Percentiles rank a stretch among this genome's conserved stretches.
phyloP scores from a whole-genome alignment of 2,797 vertebrate genomes.

The Danio tinwini region DNA sequence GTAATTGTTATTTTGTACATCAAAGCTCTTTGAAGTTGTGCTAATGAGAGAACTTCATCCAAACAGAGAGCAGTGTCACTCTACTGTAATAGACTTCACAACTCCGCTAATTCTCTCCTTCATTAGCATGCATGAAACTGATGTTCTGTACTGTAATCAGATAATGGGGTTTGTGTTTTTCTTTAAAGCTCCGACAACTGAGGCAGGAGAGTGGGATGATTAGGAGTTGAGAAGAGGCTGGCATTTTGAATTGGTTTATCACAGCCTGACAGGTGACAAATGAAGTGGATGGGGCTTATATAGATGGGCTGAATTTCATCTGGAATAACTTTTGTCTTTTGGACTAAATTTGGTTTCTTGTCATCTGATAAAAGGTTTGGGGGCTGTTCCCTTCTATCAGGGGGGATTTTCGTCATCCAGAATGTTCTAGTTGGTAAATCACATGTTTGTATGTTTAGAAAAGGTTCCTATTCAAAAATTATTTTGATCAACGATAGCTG shows the following conservation, averaged over 20 bases:
- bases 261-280: slow-evolving; percentile 16
- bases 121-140: slow-evolving; percentile 44
- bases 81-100: slow-evolving; percentile 40
- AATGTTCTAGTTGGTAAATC: background rate
- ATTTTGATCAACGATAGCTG: background rate
- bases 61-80: slow-evolving; percentile 25
- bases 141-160: slow-evolving; percentile 46
- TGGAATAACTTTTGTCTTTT: background rate
- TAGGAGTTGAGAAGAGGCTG: slow-evolving; percentile 27
- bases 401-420: slow-evolving; percentile 1
- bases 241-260: slow-evolving; percentile 22
- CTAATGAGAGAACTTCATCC: slow-evolving; percentile 25
- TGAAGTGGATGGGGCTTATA: slow-evolving; percentile 1
- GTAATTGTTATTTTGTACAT: slow-evolving; percentile 33
- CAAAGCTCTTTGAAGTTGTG: slow-evolving; percentile 21
- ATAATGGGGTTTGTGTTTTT: slow-evolving; percentile 41
- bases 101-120: slow-evolving; percentile 39
- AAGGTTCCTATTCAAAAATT: background rate
- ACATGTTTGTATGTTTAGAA: background rate
- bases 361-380: slow-evolving; percentile 5
- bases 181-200: slow-evolving; percentile 30
- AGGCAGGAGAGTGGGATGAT: slow-evolving; percentile 30
- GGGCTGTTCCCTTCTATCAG: slow-evolving; percentile 4
- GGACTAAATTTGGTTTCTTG: background rate
- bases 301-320: slow-evolving; percentile 10